phyloP scores from a whole-genome alignment of 2,888 invertebrate species.

The Lochmaea crataegi region DNA sequence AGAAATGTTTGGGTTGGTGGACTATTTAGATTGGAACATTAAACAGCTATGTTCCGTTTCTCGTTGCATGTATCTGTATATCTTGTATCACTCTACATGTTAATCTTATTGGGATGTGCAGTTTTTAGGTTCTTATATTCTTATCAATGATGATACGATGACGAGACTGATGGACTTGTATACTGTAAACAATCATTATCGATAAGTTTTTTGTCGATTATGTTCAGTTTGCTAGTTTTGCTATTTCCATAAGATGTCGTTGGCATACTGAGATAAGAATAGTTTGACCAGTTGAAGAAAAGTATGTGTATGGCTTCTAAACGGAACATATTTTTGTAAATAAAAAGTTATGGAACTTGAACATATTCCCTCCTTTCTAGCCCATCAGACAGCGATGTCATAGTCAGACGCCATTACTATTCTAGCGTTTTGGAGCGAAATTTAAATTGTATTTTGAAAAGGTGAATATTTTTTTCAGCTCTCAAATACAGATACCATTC shows the following conservation, averaged over 20 bases:
- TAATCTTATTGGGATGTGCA: not conserved
- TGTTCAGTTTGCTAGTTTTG: conserved; percentile 6
- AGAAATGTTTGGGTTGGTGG: too few species aligned
- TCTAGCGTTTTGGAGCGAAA: too few species aligned
- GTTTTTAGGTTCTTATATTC: not conserved
- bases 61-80: too few species aligned
- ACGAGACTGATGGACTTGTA: conserved; percentile 11
- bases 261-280: conserved; percentile 9
- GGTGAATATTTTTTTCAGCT: conserved; percentile 54
- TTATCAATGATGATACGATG: conserved; percentile 18
- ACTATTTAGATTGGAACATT: too few species aligned
- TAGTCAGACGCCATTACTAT: too few species aligned
- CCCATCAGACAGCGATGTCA: too few species aligned
- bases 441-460: not conserved
- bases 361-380: too few species aligned
- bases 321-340: too few species aligned
- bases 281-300: not conserved
- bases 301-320: too few species aligned
- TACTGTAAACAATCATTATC: not conserved
- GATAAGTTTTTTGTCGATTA: conserved; percentile 5
- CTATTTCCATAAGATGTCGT: conserved; percentile 11
- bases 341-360: not conserved
- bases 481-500: conserved; percentile 63
- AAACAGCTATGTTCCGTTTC: too few species aligned
- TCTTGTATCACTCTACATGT: too few species aligned